Evolutionary conservation across 2,797 vertebrate species (phyloP).

Genomic region (Dicrostonyx torquatus): DNA sequence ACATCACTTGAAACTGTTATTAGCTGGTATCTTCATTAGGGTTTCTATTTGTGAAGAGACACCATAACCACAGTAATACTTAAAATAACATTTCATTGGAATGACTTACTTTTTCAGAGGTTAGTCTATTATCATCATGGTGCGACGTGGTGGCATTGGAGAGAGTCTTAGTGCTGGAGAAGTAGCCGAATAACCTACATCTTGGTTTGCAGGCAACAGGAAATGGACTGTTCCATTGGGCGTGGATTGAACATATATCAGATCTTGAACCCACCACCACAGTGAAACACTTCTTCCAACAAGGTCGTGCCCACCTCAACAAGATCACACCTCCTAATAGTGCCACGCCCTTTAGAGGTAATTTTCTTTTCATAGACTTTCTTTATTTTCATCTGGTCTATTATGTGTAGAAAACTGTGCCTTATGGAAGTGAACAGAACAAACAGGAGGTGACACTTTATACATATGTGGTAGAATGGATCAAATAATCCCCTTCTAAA

Average conservation of each 20-base stretch:
- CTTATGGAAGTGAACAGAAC: neutral
- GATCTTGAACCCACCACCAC: neutral
- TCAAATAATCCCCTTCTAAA: neutral
- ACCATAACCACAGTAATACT: neutral
- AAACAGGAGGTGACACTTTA: neutral
- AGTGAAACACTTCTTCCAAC: neutral
- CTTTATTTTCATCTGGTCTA: slow-evolving; percentile 40
- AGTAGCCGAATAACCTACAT: neutral
- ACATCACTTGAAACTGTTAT: slow-evolving; percentile 28
- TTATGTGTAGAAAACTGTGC: neutral
- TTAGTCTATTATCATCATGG: neutral
- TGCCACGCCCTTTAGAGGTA: neutral
- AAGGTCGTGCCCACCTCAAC: neutral
- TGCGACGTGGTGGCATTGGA: neutral
- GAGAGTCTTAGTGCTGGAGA: neutral
- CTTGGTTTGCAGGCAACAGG: neutral
- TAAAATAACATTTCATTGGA: neutral
- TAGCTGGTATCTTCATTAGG: neutral
- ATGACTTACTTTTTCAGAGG: neutral
- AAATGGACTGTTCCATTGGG: neutral
- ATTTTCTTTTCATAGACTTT: neutral
- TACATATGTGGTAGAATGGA: neutral
- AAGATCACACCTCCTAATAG: neutral
- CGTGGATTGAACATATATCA: neutral
- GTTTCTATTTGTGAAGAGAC: neutral